Conservation (phyloP, 1,140 invertebrate genomes). For the Temnothorax nylanderi region DNA sequence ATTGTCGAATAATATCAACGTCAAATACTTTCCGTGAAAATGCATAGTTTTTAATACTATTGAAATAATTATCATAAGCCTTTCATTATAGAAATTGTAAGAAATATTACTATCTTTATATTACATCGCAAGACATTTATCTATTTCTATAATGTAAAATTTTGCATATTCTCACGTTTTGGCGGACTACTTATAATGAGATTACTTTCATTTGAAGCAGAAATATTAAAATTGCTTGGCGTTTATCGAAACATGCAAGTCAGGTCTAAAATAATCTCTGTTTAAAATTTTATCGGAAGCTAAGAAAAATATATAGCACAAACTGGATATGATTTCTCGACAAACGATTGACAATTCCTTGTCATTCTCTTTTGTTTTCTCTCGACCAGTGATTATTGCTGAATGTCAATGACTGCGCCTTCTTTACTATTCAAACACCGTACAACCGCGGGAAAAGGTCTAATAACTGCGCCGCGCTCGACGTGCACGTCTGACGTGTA, state of each 20-base stretch:
- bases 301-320: not conserved
- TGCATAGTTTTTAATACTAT: not conserved
- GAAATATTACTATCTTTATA: not conserved
- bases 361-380: not conserved
- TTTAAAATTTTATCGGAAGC: not conserved
- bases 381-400: not conserved
- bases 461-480: conserved; percentile 15
- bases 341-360: not conserved
- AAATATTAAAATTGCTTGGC: too few species aligned
- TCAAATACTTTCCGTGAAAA: not conserved
- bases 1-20: not conserved
- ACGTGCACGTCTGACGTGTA: conserved; percentile 37
- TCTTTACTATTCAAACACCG: conserved; percentile 15
- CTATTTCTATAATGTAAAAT: not conserved
- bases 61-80: not conserved
- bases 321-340: not conserved
- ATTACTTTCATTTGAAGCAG: not conserved
- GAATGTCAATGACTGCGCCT: not conserved
- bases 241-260: not conserved
- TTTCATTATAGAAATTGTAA: not conserved
- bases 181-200: not conserved
- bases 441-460: not conserved
- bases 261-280: not conserved
- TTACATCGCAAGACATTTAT: not conserved
- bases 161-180: not conserved